These are phyloP conservation scores for Falco cherrug DNA, from an alignment of 2,797 vertebrate genomes.

Conservation along the genomic window DNA sequence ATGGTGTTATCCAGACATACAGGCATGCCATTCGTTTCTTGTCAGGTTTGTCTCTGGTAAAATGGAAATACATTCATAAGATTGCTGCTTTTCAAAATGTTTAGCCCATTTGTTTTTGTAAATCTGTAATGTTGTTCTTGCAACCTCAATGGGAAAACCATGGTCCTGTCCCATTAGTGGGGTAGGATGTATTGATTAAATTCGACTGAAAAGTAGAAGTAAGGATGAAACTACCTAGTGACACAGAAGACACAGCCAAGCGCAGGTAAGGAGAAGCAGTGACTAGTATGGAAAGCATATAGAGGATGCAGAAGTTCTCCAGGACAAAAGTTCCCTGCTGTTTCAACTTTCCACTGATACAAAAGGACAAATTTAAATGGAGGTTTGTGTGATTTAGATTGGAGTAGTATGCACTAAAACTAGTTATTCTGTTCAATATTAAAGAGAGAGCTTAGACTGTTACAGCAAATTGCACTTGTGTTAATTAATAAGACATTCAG, in stretches of 20 bases:
- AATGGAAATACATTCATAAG: neutral
- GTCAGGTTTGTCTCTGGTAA: neutral
- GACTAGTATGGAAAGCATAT: neutral
- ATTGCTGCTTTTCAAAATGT: neutral
- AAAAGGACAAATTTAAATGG: neutral
- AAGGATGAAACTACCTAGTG: neutral
- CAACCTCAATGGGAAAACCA: neutral
- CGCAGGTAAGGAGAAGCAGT: neutral
- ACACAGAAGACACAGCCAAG: neutral
- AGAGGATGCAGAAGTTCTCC: neutral
- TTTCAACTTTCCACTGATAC: neutral
- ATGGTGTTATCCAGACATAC: neutral
- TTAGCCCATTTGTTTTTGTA: neutral
- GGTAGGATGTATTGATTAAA: neutral
- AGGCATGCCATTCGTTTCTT: neutral
- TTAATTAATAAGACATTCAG: neutral
- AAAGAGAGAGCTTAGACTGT: neutral
- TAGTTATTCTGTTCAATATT: neutral
- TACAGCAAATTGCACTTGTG: neutral
- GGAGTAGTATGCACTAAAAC: neutral
- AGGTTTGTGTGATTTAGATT: neutral
- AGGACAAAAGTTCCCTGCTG: neutral
- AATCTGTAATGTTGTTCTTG: neutral
- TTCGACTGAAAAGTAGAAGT: neutral
- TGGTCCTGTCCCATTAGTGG: neutral